Evolutionary conservation across 2,888 invertebrate species (phyloP).

Genomic region (Polymixis flavicincta): DNA sequence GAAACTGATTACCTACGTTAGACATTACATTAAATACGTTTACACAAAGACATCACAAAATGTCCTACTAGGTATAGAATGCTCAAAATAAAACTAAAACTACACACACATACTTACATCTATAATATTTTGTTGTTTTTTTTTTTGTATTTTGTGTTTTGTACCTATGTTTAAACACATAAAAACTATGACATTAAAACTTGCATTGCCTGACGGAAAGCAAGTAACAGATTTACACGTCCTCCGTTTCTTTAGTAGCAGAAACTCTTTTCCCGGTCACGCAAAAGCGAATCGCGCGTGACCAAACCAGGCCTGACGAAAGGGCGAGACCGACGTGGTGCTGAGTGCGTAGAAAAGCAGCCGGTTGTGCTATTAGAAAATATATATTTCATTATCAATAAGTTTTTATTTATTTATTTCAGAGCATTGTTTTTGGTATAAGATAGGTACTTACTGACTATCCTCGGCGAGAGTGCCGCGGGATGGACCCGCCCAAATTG

Average conservation of each 20-base stretch:
- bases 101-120: no score
- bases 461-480: rapidly evolving
- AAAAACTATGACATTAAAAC: no score
- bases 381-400: no score
- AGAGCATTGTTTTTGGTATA: background rate
- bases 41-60: no score
- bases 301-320: background rate
- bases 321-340: background rate
- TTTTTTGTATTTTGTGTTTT: no score
- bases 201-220: no score
- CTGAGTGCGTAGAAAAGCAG: background rate
- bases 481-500: background rate
- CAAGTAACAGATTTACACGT: no score
- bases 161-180: no score
- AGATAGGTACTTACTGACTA: background rate
- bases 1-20: background rate
- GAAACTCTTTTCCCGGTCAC: background rate
- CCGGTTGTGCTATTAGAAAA: no score
- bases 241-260: background rate
- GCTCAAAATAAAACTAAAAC: no score
- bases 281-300: background rate
- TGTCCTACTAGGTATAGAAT: no score
- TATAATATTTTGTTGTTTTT: no score
- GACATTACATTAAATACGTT: background rate
- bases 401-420: background rate